phyloP scores from a whole-genome alignment of 1,140 invertebrate genomes.

The Solen grandis region DNA sequence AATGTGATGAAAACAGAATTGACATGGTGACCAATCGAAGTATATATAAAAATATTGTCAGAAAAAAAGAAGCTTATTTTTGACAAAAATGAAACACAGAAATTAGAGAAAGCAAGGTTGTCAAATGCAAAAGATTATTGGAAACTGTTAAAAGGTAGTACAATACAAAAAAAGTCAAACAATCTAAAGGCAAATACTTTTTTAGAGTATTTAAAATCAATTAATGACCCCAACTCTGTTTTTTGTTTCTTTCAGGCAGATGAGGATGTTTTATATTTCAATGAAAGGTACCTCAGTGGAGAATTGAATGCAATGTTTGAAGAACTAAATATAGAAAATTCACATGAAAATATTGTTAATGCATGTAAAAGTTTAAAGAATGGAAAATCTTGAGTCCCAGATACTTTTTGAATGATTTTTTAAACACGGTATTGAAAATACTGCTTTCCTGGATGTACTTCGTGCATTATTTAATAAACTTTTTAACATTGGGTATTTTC shows the following conservation, averaged over 20 bases:
- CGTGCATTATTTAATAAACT: slow-evolving; percentile 9
- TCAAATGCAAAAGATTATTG: slow-evolving; percentile 13
- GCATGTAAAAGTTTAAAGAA: not conserved
- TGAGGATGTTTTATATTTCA: too few relatives aligned
- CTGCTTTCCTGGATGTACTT: not conserved
- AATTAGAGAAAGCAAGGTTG: not conserved
- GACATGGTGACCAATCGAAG: not conserved
- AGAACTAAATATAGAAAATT: not conserved
- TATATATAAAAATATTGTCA: slow-evolving; percentile 3
- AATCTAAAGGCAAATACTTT: not conserved
- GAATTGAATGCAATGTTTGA: too few relatives aligned
- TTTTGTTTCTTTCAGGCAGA: too few relatives aligned
- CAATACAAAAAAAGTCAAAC: not conserved
- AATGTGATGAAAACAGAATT: not conserved
- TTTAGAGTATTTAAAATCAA: slow-evolving; percentile 19
- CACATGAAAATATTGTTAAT: not conserved
- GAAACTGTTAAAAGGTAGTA: not conserved
- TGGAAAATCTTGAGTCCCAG: not conserved
- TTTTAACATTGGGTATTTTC: slow-evolving; percentile 5
- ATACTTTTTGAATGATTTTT: slow-evolving; percentile 4
- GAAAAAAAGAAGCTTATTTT: too few relatives aligned
- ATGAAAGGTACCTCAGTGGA: too few relatives aligned
- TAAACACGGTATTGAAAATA: not conserved
- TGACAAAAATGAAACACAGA: not conserved
- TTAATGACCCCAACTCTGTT: not conserved